A percentile compares a stretch with the other conserved stretches of the same genome.
Conservation (phyloP, 2,797 vertebrate genomes). For the Ctenopoma multispine region DNA sequence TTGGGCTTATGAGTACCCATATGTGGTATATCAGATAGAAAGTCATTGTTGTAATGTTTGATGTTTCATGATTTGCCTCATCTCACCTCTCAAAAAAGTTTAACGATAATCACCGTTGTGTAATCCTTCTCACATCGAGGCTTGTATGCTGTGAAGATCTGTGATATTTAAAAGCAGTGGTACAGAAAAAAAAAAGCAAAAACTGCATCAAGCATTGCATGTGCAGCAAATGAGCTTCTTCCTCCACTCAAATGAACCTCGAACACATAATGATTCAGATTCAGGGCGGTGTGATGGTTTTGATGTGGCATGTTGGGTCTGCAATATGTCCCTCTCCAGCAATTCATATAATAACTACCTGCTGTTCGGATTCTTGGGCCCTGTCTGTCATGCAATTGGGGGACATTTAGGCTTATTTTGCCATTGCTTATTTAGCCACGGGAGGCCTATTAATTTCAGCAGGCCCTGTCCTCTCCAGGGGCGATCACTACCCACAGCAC, state of each 20-base stretch:
- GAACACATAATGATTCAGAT: conserved; percentile 61
- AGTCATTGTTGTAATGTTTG: conserved; percentile 32
- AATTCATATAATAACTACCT: conserved; percentile 86
- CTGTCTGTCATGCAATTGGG: conserved; percentile 85
- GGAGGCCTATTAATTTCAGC: conserved; percentile 90
- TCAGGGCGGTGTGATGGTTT: conserved; percentile 72
- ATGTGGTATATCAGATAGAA: conserved; percentile 71
- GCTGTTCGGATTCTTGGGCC: conserved; percentile 85
- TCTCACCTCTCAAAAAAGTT: conserved; percentile 12
- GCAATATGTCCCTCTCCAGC: conserved; percentile 83
- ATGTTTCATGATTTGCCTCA: conserved; percentile 29
- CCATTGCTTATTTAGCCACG: conserved; percentile 86
- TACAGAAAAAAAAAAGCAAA: conserved; percentile 29
- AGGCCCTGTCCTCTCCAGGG: conserved; percentile 84
- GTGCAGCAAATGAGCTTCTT: conserved; percentile 46
- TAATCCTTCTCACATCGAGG: conserved; percentile 2
- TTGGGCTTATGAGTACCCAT: conserved; percentile 75
- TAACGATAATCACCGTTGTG: background rate
- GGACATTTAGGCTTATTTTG: conserved; percentile 87
- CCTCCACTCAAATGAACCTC: conserved; percentile 15
- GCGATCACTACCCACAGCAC: conserved; percentile 77
- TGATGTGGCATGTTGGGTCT: conserved; percentile 78
- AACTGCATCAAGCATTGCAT: conserved; percentile 31
- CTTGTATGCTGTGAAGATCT: background rate
- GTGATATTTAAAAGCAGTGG: conserved; percentile 19